A percentile compares a stretch with the other conserved stretches of the same genome.
Conservation (phyloP, 2,113 vertebrate species). For the Turdus rufiventris region DNA sequence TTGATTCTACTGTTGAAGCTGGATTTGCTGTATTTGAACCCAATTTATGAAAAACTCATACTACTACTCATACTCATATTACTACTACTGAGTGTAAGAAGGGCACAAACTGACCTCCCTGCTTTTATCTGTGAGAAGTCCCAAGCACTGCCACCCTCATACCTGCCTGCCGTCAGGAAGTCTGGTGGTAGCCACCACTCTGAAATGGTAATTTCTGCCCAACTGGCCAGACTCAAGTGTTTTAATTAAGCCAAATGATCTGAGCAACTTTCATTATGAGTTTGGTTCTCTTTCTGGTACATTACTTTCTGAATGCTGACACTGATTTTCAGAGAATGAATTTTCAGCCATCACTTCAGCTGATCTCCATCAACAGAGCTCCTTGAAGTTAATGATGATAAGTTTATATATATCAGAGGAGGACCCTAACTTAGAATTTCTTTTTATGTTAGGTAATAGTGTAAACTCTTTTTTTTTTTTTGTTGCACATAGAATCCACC, state of each 20-base stretch:
- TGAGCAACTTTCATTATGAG: neutral
- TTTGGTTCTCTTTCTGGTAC: neutral
- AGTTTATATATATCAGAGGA: neutral
- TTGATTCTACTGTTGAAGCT: neutral
- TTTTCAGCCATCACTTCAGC: neutral
- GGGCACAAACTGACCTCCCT: neutral
- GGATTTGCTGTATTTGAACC: neutral
- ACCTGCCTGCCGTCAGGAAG: neutral
- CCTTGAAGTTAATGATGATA: neutral
- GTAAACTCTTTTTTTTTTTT: neutral
- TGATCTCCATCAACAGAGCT: neutral
- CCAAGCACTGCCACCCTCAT: neutral
- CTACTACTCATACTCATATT: no score
- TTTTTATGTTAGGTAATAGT: neutral
- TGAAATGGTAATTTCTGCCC: neutral
- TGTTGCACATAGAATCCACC: neutral
- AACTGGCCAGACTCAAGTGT: neutral
- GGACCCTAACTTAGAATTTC: neutral
- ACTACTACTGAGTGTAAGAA: neutral
- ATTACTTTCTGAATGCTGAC: neutral
- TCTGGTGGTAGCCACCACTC: neutral
- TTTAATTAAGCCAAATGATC: neutral
- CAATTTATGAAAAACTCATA: neutral
- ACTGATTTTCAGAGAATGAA: neutral
- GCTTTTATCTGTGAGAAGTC: neutral